Conservation (phyloP, 2,888 invertebrate genomes). For the Formica aserva region DNA sequence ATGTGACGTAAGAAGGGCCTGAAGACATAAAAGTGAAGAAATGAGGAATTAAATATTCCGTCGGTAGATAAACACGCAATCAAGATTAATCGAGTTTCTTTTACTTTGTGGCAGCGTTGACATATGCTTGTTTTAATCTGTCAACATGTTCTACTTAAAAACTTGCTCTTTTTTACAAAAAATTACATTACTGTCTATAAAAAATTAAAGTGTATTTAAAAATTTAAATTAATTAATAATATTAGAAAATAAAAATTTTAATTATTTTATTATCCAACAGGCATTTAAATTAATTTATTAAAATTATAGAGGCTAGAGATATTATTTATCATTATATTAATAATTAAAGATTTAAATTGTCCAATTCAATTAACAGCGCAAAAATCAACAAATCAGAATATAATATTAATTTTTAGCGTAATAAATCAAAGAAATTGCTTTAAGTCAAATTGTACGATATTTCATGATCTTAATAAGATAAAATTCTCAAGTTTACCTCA, state of each 20-base stretch:
- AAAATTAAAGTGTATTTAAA: neutral
- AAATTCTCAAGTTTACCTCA: slow-evolving; percentile 3
- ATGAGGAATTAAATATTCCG: slow-evolving; percentile 63
- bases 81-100: slow-evolving; percentile 22
- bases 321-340: neutral
- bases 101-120: slow-evolving; percentile 32
- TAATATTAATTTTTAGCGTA: neutral
- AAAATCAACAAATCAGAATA: neutral
- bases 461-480: neutral
- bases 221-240: neutral
- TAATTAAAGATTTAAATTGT: neutral
- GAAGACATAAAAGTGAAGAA: slow-evolving; percentile 32
- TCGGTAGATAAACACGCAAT: slow-evolving; percentile 62
- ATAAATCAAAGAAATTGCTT: neutral
- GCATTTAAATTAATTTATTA: neutral
- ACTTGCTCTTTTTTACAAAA: neutral
- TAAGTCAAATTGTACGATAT: neutral
- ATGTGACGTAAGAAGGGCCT: slow-evolving; percentile 72
- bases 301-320: neutral
- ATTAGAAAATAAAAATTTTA: neutral
- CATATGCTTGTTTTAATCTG: slow-evolving; percentile 25
- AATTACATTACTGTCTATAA: neutral
- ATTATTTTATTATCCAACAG: neutral
- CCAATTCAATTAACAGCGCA: neutral
- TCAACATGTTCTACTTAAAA: slow-evolving; percentile 14